These are phyloP conservation scores for Zhuqinia jingwanae DNA, from an alignment of 2,888 invertebrate species.

Conservation along the genomic window DNA sequence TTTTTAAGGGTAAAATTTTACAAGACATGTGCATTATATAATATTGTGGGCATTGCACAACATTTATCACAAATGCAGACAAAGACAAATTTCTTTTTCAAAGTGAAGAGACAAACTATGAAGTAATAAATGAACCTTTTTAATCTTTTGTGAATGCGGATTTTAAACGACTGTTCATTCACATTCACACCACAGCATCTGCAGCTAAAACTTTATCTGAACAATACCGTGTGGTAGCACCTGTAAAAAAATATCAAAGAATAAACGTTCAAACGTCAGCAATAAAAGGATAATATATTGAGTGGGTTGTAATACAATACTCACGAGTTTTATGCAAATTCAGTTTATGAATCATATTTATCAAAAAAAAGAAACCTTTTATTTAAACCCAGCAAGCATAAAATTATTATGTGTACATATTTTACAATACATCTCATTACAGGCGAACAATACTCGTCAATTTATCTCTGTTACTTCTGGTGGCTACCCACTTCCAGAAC, in stretches of 20 bases:
- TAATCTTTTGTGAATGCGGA: background rate
- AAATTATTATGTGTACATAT: background rate
- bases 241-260: background rate
- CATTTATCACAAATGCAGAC: too few relatives aligned
- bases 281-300: conserved; percentile 19
- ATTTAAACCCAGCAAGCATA: background rate
- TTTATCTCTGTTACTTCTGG: background rate
- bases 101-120: too few relatives aligned
- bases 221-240: background rate
- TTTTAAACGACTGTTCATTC: background rate
- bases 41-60: too few relatives aligned
- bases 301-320: conserved; percentile 1
- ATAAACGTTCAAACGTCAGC: background rate
- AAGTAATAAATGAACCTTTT: too few relatives aligned
- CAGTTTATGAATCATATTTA: conserved; percentile 5
- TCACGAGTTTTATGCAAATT: conserved; percentile 22
- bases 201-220: background rate
- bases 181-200: background rate
- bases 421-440: background rate
- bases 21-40: too few relatives aligned
- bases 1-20: too few relatives aligned
- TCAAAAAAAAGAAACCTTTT: background rate
- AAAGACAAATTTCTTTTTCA: background rate
- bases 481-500: background rate
- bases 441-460: background rate